Evolutionary conservation across 2,797 vertebrate genomes (phyloP).

Genomic region (Lacerta bilineata): DNA sequence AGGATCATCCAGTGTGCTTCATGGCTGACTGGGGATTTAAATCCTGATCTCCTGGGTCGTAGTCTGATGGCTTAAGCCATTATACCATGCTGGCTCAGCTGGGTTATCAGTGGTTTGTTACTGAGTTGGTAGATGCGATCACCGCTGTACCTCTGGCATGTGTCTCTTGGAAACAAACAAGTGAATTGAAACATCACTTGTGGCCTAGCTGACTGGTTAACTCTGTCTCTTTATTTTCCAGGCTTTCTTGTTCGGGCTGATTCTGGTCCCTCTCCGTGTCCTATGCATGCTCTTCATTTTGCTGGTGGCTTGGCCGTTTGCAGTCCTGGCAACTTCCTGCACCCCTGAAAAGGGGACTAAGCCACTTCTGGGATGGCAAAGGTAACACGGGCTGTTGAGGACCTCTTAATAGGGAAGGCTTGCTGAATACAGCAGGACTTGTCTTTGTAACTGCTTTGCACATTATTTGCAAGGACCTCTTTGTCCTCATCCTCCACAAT

Average conservation of each 20-base stretch:
- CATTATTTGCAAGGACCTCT: background rate
- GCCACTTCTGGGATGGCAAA: constrained; percentile 92
- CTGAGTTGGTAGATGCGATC: too few species aligned
- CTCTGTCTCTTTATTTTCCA: constrained; percentile 68
- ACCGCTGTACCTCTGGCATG: rapidly evolving
- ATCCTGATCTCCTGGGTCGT: too few species aligned
- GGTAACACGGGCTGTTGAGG: constrained; percentile 81
- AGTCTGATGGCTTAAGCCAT: too few species aligned
- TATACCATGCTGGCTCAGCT: too few species aligned
- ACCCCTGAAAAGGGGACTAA: constrained; percentile 82
- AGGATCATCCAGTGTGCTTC: too few species aligned
- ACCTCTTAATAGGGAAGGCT: background rate
- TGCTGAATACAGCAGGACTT: background rate
- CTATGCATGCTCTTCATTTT: constrained; percentile 82
- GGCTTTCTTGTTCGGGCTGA: constrained; percentile 87
- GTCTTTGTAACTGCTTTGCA: background rate
- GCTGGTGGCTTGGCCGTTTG: constrained; percentile 88
- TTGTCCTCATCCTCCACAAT: background rate
- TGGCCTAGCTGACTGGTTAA: constrained; percentile 26
- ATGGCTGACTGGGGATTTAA: too few species aligned
- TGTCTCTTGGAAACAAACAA: background rate
- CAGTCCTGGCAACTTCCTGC: constrained; percentile 84
- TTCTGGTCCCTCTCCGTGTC: constrained; percentile 91
- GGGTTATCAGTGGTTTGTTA: too few species aligned
- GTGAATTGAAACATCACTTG: background rate